Evolutionary conservation across 2,113 vertebrate species (phyloP), one percentile per base, ranked within the genome.

Genomic region (Chiloscyllium plagiosum): DNA sequence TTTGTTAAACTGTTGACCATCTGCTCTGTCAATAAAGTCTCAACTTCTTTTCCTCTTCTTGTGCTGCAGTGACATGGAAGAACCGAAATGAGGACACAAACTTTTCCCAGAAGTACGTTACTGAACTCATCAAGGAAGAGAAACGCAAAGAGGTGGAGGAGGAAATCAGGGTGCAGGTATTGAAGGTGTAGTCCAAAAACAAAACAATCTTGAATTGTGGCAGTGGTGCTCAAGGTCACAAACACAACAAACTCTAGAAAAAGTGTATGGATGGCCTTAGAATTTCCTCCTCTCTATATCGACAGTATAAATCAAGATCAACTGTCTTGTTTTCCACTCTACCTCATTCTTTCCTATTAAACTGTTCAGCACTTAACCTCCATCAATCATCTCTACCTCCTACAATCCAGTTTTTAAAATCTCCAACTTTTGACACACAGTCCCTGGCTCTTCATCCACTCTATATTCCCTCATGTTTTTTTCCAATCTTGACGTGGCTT

Each of bases 151-250:
- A 98, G 96, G 96, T 99, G 65, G 98, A 98, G 96, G 96, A 97
- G 0, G 98, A 99, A 97, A 97, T 99, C 96, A 97, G 98, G 96
- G 96, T 98, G 85, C 98, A 99, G 98, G 98, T 98, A 96, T 12
- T 33, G 33, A 24, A 70, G 29, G 6, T 50, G 42, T 70, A 47
- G 10, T 50, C 26, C 47, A 19, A 65, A 61, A 26, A 37, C 17
- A 93, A 37, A n/a, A 15, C 33, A 68, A 33, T 66, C 65, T 90
- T 17, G 3, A 4, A 19, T 15, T 90, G 52, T 93, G 17, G 20
- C 56, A 93, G 15, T 19, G 37, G 15, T n/a, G 33, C 6, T 93
- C n/a, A 10, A 93, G n/a, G n/a, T 22, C 33, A 93, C 89, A n/a
- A 66, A 37, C 33, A 37, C 61, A 92, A 66, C 61, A 37, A 92